A percentile compares a stretch with the other conserved stretches of the same genome.
These are phyloP conservation scores for Hedya salicella DNA, from an alignment of 2,888 invertebrate species.

Conservation along the genomic window DNA sequence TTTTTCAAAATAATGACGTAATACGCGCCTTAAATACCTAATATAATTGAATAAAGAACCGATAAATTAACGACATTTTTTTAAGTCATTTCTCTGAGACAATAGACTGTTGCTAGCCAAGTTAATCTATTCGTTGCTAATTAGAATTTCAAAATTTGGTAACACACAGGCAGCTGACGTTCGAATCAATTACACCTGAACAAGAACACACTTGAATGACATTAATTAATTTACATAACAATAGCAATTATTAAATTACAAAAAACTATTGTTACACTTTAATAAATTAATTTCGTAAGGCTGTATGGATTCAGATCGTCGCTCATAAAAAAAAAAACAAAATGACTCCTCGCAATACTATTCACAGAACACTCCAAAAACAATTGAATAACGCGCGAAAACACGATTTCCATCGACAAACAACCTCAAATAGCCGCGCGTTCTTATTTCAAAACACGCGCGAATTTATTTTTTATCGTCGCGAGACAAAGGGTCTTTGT, in stretches of 20 bases:
- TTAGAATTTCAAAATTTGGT: conserved; percentile 33
- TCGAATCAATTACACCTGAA: conserved; percentile 21
- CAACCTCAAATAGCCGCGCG: conserved; percentile 34
- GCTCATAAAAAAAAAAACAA: neutral
- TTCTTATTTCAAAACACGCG: conserved; percentile 28
- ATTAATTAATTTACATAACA: conserved; percentile 40
- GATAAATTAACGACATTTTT: conserved; percentile 13
- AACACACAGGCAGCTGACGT: conserved; percentile 13
- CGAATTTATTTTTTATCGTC: conserved; percentile 34
- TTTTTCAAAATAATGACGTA: no score
- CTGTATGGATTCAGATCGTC: neutral
- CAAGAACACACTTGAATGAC: conserved; percentile 40
- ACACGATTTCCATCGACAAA: conserved; percentile 6
- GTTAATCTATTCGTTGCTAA: conserved; percentile 24
- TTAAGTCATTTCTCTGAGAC: conserved; percentile 27
- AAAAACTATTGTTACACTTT: no score
- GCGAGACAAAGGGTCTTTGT: conserved; percentile 55
- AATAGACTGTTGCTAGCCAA: conserved; percentile 32
- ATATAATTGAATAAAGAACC: neutral
- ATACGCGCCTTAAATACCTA: no score
- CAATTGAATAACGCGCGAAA: neutral
- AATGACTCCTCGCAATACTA: conserved; percentile 4
- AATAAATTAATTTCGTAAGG: no score
- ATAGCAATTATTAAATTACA: conserved; percentile 6
- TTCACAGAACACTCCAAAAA: neutral